These are phyloP conservation scores for Geodia barretti DNA, from an alignment of 37 sponge, comb jelly and placozoan genomes.

Conservation along the genomic window DNA sequence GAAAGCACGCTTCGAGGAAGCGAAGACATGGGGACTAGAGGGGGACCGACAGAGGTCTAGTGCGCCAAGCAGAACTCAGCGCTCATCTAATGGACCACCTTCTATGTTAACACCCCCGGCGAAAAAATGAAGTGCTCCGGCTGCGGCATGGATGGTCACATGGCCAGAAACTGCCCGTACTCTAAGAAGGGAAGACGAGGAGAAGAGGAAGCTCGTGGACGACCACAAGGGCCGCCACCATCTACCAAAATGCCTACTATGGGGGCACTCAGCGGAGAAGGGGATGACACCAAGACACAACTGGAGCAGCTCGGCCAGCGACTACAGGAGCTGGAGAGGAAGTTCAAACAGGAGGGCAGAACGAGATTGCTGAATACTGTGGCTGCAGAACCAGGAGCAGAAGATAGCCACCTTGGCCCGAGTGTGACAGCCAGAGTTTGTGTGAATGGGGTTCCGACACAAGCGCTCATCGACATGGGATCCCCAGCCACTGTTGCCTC, in stretches of 20 bases:
- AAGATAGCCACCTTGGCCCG: not conserved
- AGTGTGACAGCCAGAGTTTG: not conserved
- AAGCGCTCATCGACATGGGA: not conserved
- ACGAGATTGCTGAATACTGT: not conserved
- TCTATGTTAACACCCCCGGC: too few species aligned
- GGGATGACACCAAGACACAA: not conserved
- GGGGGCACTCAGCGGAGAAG: too few species aligned
- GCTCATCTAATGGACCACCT: too few species aligned
- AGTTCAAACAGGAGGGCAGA: not conserved
- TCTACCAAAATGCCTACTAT: not conserved
- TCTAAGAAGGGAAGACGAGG: not conserved
- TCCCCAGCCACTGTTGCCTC: slow-evolving; percentile 21
- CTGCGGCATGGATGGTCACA: slow-evolving; percentile 31
- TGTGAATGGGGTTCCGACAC: not conserved
- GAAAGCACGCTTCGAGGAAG: slow-evolving; percentile 41
- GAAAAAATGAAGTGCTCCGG: not conserved
- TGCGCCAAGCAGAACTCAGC: too few species aligned
- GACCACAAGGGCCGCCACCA: not conserved
- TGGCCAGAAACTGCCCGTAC: slow-evolving; percentile 16
- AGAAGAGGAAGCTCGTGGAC: slow-evolving; percentile 4
- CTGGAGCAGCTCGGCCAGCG: not conserved
- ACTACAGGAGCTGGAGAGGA: slow-evolving; percentile 17
- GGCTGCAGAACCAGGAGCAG: not conserved
- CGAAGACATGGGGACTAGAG: slow-evolving; percentile 14
- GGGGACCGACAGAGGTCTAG: too few species aligned